Evolutionary conservation across 1,140 invertebrate genomes (phyloP).

Genomic region (Orchestia grillus): DNA sequence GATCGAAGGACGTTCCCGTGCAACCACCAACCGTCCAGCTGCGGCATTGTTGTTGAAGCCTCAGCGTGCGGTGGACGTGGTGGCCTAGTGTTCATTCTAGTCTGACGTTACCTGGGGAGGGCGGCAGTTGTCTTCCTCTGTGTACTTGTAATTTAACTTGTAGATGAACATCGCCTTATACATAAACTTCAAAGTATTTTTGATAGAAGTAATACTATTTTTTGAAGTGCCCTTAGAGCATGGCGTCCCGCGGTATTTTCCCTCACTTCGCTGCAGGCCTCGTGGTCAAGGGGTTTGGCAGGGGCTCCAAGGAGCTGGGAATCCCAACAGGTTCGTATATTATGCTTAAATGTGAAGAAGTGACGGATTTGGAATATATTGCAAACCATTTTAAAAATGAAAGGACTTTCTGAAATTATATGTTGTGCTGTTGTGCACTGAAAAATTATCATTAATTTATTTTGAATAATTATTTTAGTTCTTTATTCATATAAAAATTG

Average conservation of each 20-base stretch:
- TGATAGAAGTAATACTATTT: background rate
- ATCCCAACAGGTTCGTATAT: constrained; percentile 21
- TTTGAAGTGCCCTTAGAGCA: background rate
- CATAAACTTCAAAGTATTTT: background rate
- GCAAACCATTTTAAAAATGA: too few relatives aligned
- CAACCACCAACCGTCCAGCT: background rate
- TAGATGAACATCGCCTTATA: background rate
- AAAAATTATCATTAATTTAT: too few relatives aligned
- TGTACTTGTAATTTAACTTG: background rate
- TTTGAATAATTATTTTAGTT: too few relatives aligned
- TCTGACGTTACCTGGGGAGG: background rate
- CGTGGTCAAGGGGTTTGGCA: constrained; percentile 20
- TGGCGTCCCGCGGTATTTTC: background rate
- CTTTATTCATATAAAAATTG: too few relatives aligned
- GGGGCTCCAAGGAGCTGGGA: constrained; percentile 28
- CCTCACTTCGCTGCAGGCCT: constrained; percentile 35
- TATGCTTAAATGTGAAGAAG: background rate
- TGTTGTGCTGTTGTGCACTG: too few relatives aligned
- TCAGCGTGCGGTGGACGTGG: background rate
- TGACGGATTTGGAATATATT: background rate
- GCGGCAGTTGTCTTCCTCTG: background rate
- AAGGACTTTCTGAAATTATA: too few relatives aligned
- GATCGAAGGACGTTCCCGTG: background rate
- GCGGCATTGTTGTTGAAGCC: background rate
- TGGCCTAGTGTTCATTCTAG: background rate